Evolutionary conservation across 2,888 invertebrate species (phyloP).

Genomic region (Limnephilus rhombicus): DNA sequence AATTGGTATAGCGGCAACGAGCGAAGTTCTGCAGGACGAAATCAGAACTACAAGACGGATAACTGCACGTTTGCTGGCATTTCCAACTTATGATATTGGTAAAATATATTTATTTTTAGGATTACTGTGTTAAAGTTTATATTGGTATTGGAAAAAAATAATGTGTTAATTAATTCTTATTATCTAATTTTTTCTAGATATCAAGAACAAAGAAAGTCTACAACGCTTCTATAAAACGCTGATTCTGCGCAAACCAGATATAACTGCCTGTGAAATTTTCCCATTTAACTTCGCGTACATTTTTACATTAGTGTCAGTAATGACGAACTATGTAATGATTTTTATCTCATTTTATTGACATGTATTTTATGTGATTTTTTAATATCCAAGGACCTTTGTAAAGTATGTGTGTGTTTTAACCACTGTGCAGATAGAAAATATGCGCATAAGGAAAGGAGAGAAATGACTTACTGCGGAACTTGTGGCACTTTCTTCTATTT

Average conservation of each 20-base stretch:
- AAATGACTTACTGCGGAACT: no score
- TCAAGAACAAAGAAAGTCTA: background rate
- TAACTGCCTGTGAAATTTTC: background rate
- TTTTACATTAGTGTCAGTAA: background rate
- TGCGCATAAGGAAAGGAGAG: no score
- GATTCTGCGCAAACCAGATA: background rate
- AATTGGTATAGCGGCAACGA: background rate
- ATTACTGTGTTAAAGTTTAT: background rate
- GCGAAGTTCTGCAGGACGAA: background rate
- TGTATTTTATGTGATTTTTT: no score
- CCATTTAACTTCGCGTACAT: background rate
- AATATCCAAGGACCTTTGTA: no score
- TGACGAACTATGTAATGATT: background rate
- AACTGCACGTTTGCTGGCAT: background rate
- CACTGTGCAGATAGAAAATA: no score
- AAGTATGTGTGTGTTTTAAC: no score
- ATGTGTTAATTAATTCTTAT: background rate
- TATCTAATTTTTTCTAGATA: background rate
- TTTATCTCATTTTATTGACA: background rate
- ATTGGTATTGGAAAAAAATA: background rate
- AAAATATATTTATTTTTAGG: background rate
- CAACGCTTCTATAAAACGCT: background rate
- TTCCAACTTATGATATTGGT: background rate
- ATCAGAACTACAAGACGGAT: background rate
- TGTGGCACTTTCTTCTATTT: no score